Evolutionary conservation across 1,140 invertebrate genomes (phyloP), one percentile per base, ranked within the genome.

Genomic region (Bombus turneri): DNA sequence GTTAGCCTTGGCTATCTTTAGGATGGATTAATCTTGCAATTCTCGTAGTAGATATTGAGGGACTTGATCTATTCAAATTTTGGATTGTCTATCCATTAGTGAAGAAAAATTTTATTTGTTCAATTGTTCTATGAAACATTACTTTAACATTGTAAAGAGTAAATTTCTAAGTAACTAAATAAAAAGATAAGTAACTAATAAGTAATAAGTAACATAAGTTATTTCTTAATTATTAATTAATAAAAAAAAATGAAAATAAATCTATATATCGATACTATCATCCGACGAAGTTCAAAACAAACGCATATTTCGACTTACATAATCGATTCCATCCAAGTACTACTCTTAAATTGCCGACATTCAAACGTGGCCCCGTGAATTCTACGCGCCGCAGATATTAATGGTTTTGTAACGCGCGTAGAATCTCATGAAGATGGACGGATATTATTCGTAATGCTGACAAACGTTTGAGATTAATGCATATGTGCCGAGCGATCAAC

Each of bases 391-490:
- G 18, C 62, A 39, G 31, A 76, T 76, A 34, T 68, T 53, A 53
- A 73, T 73, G 10, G 13, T 34, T 64, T 6, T 15, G 53, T 41
- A 71, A 41, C n/a, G 71, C 31, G 31, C 28, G 22, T 15, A 34
- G 57, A 82, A 66, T 68, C 18, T 77, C 74, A 83, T 83, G 47
- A 77, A 83, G 77, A 69, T 18, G 34, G 43, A 76, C 34, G 10
- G n/a, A 83, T 28, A 37, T 9, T 25, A 47, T 68, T 83, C 47
- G 25, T 62, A 76, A 13, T 47, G 12, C 57, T 68, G 43, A 41
- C 37, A 47, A 68, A 83, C 1, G 22, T 62, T 57, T 15, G 43
- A 15, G 12, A 25, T 37, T 13, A 4, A 59, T 62, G 31, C 25
- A 62, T 39, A 41, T 62, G 28, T 5, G 15, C 22, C 25, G 9